Base-by-base conservation (phyloP, 2,113 vertebrate species). In the Oncorhynchus kisutch region DNA sequence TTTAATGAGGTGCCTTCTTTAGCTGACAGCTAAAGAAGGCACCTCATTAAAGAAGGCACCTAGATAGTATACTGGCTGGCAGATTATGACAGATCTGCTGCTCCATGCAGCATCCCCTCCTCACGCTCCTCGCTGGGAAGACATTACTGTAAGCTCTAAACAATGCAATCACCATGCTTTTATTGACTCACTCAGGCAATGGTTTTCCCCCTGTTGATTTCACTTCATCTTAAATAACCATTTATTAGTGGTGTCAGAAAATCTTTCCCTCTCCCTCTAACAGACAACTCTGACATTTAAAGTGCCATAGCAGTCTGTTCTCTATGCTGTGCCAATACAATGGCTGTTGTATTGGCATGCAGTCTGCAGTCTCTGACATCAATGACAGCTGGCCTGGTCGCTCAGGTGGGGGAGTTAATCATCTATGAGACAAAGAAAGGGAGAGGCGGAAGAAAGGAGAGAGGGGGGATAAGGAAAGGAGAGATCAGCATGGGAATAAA, bases 71-170 rank as follows among this genome's bases (percentile, higher is more conserved):
- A 13, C 66, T 73, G 39, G 59, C 75, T 72, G 27, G 71, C 16
- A 80, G 76, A 84, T 82, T 29, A 83, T 88, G 79, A 84, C 77
- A 71, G 80, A 85, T 81, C 24, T 67, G 22, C 34, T 45, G 14
- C 68, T 66, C 66, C 22, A 31, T 60, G 69, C 57, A 59, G 65
- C 75, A 70, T 68, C 4, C 18, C 68, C 59, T 74, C 48, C 20
- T 14, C 39, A 22, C 66, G 29, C 59, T 1, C 57, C 25, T 66
- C 3, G 7, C 27, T n/a, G 39, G n/a, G 45, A 57, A 78, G 60
- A 74, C 75, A 25, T 75, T 74, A 86, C 75, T 69, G 59, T 24
- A 31, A 25, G 65, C 60, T 75, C 71, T 73, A 73, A 82, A 84
- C 72, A 82, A 79, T 62, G 25, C 80, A 85, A 84, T 84, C 74